These are phyloP conservation scores for Coleophora flavipennella DNA, from an alignment of 2,888 invertebrate species.

Conservation along the genomic window DNA sequence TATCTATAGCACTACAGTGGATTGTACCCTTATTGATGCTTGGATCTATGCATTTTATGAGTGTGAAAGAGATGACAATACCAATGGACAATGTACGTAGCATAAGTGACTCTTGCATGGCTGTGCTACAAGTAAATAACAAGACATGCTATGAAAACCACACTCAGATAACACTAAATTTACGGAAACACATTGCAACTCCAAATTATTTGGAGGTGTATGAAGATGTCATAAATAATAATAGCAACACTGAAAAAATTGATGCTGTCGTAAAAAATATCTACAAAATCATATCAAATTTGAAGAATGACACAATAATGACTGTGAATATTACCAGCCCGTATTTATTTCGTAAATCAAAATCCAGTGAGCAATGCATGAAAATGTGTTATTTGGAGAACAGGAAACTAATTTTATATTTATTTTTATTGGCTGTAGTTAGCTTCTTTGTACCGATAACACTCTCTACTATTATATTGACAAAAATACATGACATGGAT, in stretches of 20 bases:
- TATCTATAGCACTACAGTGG: slow-evolving; percentile 52
- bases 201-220: slow-evolving; percentile 35
- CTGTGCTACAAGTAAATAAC: slow-evolving; percentile 37
- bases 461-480: slow-evolving; percentile 50
- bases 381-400: slow-evolving; percentile 54
- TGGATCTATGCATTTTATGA: slow-evolving; percentile 50
- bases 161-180: slow-evolving; percentile 23
- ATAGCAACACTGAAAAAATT: slow-evolving; percentile 27
- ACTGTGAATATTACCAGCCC: slow-evolving; percentile 32
- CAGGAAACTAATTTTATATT: slow-evolving; percentile 44
- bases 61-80: slow-evolving; percentile 35
- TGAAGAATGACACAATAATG: slow-evolving; percentile 31
- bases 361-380: slow-evolving; percentile 25
- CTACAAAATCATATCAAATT: slow-evolving; percentile 38
- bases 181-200: slow-evolving; percentile 33
- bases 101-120: slow-evolving; percentile 38
- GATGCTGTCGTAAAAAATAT: slow-evolving; percentile 43
- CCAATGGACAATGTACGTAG: slow-evolving; percentile 23
- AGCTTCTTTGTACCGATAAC: slow-evolving; percentile 61
- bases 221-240: slow-evolving; percentile 26
- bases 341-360: slow-evolving; percentile 4
- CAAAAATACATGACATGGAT: slow-evolving; percentile 50
- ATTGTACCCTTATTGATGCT: slow-evolving; percentile 44
- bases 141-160: slow-evolving; percentile 27
- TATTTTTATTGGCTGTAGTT: slow-evolving; percentile 44